Percentiles rank a stretch among this genome's conserved stretches.
These are phyloP conservation scores for Tupiocoris notatus DNA, from an alignment of 2,888 invertebrate genomes.

Conservation along the genomic window DNA sequence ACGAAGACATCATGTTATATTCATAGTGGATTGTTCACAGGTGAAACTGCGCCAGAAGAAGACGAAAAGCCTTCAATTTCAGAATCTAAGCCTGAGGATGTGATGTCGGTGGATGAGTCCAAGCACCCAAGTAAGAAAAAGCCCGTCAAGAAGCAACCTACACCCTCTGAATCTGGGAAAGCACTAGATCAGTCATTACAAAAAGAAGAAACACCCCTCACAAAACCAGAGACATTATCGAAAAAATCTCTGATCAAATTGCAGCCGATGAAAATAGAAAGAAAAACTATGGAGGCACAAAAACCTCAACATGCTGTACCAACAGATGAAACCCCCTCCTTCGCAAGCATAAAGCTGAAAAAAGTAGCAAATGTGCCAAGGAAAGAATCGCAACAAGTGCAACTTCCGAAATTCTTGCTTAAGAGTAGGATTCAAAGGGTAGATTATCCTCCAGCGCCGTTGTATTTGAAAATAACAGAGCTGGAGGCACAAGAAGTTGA, in stretches of 20 bases:
- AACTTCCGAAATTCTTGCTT: constrained; percentile 56
- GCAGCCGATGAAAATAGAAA: constrained; percentile 62
- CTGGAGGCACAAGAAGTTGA: constrained; percentile 54
- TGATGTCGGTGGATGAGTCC: constrained; percentile 15
- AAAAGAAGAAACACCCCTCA: constrained; percentile 1
- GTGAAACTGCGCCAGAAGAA: constrained; percentile 40
- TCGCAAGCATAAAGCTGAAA: constrained; percentile 67
- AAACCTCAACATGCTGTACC: constrained; percentile 59
- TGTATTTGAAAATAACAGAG: constrained; percentile 53
- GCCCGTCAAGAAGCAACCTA: constrained; percentile 43
- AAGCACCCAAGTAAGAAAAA: constrained; percentile 40
- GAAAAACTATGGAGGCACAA: constrained; percentile 58
- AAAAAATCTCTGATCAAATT: constrained; percentile 51
- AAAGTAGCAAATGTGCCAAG: constrained; percentile 57
- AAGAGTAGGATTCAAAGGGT: constrained; percentile 56
- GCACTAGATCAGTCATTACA: constrained; percentile 22
- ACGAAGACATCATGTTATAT: not conserved
- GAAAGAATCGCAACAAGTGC: constrained; percentile 52
- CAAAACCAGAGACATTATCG: constrained; percentile 15
- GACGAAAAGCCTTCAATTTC: constrained; percentile 10
- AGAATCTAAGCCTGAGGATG: constrained; percentile 15
- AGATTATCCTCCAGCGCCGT: constrained; percentile 56
- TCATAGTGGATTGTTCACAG: constrained; percentile 36
- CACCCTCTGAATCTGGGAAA: constrained; percentile 1
- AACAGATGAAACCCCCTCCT: constrained; percentile 63